A percentile compares a stretch with the other conserved stretches of the same genome.
Evolutionary conservation across 2,797 vertebrate genomes (phyloP).

Genomic region (Holocentrus rufus): DNA sequence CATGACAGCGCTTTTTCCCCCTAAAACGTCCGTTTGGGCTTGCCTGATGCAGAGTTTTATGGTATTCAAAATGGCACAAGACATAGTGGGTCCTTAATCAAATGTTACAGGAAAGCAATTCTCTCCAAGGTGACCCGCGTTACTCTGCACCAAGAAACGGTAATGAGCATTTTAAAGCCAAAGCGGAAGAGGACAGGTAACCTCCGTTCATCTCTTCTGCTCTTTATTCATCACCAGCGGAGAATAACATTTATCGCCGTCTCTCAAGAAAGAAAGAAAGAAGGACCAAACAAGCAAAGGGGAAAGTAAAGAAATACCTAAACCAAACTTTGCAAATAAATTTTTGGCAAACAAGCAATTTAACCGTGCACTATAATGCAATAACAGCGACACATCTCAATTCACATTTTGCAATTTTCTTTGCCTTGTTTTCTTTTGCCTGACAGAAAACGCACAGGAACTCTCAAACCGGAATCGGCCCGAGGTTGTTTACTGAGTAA

Average conservation of each 20-base stretch:
- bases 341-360: slow-evolving; percentile 15
- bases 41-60: slow-evolving; percentile 59
- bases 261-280: not conserved
- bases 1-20: slow-evolving; percentile 61
- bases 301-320: not conserved
- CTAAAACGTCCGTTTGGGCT: slow-evolving; percentile 66
- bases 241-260: slow-evolving; percentile 22
- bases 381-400: slow-evolving; percentile 15
- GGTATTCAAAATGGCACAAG: slow-evolving; percentile 79
- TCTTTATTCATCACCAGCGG: slow-evolving; percentile 47
- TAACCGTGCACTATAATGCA: not conserved
- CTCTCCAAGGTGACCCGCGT: slow-evolving; percentile 80
- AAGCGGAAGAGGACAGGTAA: slow-evolving; percentile 63
- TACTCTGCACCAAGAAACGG: slow-evolving; percentile 70
- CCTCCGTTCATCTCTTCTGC: slow-evolving; percentile 44
- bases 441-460: slow-evolving; percentile 46
- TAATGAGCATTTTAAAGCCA: slow-evolving; percentile 79
- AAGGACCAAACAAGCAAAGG: not conserved
- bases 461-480: slow-evolving; percentile 47
- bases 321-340: slow-evolving; percentile 2
- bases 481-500: slow-evolving; percentile 70
- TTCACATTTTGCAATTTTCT: slow-evolving; percentile 22
- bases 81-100: slow-evolving; percentile 81
- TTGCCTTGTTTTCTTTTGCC: slow-evolving; percentile 22
- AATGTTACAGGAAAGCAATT: slow-evolving; percentile 83